Base-by-base conservation (phyloP, 2,113 vertebrate species). In the Himantopus leucocephalus region DNA sequence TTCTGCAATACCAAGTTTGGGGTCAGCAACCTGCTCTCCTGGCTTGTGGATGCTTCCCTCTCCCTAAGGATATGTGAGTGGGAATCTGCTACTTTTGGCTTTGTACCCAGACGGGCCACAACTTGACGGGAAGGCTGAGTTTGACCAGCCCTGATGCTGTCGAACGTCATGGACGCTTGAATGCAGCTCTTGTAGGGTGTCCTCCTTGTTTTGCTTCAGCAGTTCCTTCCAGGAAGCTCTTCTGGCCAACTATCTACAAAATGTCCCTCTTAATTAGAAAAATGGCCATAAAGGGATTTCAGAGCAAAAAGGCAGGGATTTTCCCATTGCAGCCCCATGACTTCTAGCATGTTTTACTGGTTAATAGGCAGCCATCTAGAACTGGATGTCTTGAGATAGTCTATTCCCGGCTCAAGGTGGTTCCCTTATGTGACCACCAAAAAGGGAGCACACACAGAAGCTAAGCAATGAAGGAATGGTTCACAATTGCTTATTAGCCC, bases 381-480 rank as follows among this genome's bases (percentile, higher is more conserved):
- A 18, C 73, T 95, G 90, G 50, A 24, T 82, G 70, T 91, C 88
- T 95, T 91, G 53, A 88, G 86, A 88, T 24, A 74, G 71, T 66
- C 89, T 56, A 1, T 67, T 86, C 74, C 87, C 0, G 4, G 92
- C 92, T 91, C 34, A 29, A 1, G 86, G 94, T 86, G 94, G 92
- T 86, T 96, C 87, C 93, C 92, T 83, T 90, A 86, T 37, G 91
- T 91, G 92, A 92, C 95, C 94, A 94, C 93, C 95, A 75, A 47
- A 79, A 83, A 95, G 85, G 87, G 94, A 97, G 92, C 95, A 94
- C 75, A 89, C 96, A 96, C 68, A 97, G 95, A 97, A 95, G 94
- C 96, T 94, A 95, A 97, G 96, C 96, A 97, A 96, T 96, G 94
- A 97, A 90, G 72, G 90, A 95, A 97, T 92, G 96, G 88, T 90